A percentile compares a stretch with the other conserved stretches of the same genome.
These are phyloP conservation scores for Orgyia antiqua DNA, from an alignment of 2,888 invertebrate species.

Conservation along the genomic window DNA sequence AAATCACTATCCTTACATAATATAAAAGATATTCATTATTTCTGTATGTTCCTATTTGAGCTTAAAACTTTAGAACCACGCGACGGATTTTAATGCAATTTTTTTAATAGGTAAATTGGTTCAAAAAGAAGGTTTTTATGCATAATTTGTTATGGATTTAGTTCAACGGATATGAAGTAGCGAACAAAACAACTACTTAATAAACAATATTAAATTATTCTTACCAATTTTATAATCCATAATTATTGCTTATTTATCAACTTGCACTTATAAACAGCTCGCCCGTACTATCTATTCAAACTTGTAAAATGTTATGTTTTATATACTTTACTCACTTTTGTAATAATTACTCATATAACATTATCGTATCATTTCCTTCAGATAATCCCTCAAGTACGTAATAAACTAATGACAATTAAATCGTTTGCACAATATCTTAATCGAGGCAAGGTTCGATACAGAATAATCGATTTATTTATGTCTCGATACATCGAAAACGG, in stretches of 20 bases:
- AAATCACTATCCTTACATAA: too few relatives aligned
- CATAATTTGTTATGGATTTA: too few relatives aligned
- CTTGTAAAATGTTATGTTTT: conserved; percentile 22
- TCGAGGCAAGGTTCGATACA: background rate
- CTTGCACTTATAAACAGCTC: conserved; percentile 10
- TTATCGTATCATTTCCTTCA: conserved; percentile 43
- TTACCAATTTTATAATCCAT: conserved; percentile 45
- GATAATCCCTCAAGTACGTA: conserved; percentile 39
- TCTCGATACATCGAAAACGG: background rate
- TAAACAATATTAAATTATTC: conserved; percentile 12
- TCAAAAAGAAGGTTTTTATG: too few relatives aligned
- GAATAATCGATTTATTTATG: background rate
- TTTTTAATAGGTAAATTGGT: too few relatives aligned
- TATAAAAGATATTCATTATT: too few relatives aligned
- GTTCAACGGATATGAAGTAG: too few relatives aligned
- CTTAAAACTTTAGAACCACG: too few relatives aligned
- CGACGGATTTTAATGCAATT: too few relatives aligned
- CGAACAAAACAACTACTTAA: too few relatives aligned
- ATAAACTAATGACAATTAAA: conserved; percentile 28
- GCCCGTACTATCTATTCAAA: conserved; percentile 19
- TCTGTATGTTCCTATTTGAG: too few relatives aligned
- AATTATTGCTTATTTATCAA: conserved; percentile 6
- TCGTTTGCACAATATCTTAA: background rate
- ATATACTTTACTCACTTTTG: conserved; percentile 26
- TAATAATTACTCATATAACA: conserved; percentile 27